Evolutionary conservation across 2,113 vertebrate genomes (phyloP), one percentile per base, ranked within the genome.

Genomic region (Microtus richardsoni): DNA sequence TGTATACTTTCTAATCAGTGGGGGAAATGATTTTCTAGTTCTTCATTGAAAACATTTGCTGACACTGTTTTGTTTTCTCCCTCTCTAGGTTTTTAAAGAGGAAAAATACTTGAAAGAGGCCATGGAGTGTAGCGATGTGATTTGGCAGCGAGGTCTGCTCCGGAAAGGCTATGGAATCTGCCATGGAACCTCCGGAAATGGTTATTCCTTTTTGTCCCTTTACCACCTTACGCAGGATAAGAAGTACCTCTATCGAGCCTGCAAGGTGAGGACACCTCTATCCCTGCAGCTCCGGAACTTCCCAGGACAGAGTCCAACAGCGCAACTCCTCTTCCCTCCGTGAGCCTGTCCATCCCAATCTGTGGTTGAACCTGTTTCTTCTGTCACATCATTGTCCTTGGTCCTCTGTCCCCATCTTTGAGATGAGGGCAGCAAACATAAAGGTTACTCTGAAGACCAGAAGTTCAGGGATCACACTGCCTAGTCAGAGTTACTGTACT

Each of bases 51-150:
- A 54, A 36, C 6, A 0, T 28, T 33, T 82, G 19, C 10, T 64
- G 14, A 28, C 30, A 33, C 14, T 12, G 30, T 60, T 88, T n/a
- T 86, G 91, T 11, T 39, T 96, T 92, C 93, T 92, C 49, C 14
- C 79, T 77, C n/a, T 66, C 33, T 91, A 99, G 99, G 98, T 99
- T 41, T 99, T 99, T 97, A 99, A 99, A 97, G 99, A 99, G 92
- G 99, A 99, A 49, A 99, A 99, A 93, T 99, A 99, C 97, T 91
- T 99, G 97, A 99, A 99, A 95, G 99, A 99, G 54, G 99, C 99
- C 5, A 95, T 98, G 95, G 99, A 99, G 2, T 99, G 99, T 47
- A 99, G 99, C 0, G 99, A 99, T 80, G 98, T 99, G 96, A 99
- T 99, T 96, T 99, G 99, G 99, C 99, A 99, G 97, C 98, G 99